Base-by-base conservation (phyloP, 2,797 vertebrate genomes). In the Ctenopoma kingsleyae region DNA sequence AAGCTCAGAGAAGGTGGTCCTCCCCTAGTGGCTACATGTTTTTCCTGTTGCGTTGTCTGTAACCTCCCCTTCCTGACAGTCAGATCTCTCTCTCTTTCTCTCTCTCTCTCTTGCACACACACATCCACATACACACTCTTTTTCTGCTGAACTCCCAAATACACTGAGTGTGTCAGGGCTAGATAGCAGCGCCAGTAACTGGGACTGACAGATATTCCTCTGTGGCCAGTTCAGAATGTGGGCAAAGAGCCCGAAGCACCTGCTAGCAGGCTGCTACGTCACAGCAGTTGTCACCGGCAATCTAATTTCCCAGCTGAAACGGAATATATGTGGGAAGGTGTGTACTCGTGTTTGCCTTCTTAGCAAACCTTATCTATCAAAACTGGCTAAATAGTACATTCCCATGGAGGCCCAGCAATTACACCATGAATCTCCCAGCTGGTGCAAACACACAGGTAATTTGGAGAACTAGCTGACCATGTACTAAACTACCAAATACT, bases 161-260 rank as follows among this genome's bases (percentile, higher is more conserved):
- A 70, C 72, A 80, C 46, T 30, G 36, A 51, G 48, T 68, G 83
- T 74, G 83, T 46, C 48, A 25, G 53, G 35, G 58, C 78, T 87
- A 78, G 78, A 89, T 83, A 86, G 82, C 82, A 65, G 52, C 16
- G 57, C 58, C 82, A 75, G 79, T 88, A 92, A 91, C 71, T 74
- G 61, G 79, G 75, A 76, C 81, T 92, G 91, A 92, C 89, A 92
- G 88, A 83, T 89, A 91, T 89, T 91, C 90, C 91, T 90, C 71
- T 81, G 89, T 86, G 89, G 82, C 82, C 79, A 41, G 85, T 80
- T 82, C 86, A 88, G 84, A 81, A 76, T 85, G 84, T 89, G 79
- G 90, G 87, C 88, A 81, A 44, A 56, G 38, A 63, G 84, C 89
- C 85, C 43, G 30, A 64, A 86, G 83, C 90, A 90, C 88, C 91